Percentiles rank a stretch among this genome's conserved stretches.
Conservation (phyloP, 1,140 invertebrate species). For the Drosophila asahinai region DNA sequence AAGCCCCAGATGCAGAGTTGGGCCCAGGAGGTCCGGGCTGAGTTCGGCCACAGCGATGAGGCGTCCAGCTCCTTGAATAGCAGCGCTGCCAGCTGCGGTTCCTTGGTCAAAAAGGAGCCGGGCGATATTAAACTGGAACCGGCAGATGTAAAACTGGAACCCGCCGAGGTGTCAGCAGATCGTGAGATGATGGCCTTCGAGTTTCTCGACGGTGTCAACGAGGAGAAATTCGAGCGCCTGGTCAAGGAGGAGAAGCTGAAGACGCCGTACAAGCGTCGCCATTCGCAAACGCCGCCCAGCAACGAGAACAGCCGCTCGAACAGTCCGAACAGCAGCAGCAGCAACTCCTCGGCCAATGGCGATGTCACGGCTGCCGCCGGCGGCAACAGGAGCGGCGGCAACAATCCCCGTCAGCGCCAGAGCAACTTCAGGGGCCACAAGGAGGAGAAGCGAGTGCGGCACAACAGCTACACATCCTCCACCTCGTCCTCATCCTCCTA, state of each 20-base stretch:
- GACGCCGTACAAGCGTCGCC: conserved; percentile 82
- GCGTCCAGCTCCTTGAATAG: conserved; percentile 67
- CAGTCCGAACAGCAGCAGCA: conserved; percentile 77
- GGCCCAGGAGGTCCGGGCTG: conserved; percentile 72
- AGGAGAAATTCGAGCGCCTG: conserved; percentile 80
- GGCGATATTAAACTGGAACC: conserved; percentile 24
- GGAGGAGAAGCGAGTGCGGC: conserved; percentile 68
- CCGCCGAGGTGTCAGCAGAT: conserved; percentile 4
- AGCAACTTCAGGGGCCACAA: conserved; percentile 49
- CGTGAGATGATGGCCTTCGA: conserved; percentile 79
- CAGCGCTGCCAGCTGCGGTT: conserved; percentile 47
- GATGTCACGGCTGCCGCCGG: conserved; percentile 21
- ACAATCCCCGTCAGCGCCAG: not conserved
- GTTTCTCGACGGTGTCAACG: conserved; percentile 77
- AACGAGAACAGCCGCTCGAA: conserved; percentile 70
- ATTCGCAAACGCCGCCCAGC: conserved; percentile 73
- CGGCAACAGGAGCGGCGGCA: conserved; percentile 5
- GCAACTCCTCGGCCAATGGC: conserved; percentile 44
- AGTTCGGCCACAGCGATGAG: conserved; percentile 69
- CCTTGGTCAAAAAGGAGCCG: conserved; percentile 34
- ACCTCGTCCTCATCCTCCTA: conserved; percentile 84
- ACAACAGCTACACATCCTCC: conserved; percentile 74
- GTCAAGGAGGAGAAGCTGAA: conserved; percentile 84
- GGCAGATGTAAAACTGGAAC: conserved; percentile 24
- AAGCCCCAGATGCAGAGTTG: conserved; percentile 63